phyloP scores from a whole-genome alignment of 2,797 vertebrate species.

The Trichosurus vulpecula region DNA sequence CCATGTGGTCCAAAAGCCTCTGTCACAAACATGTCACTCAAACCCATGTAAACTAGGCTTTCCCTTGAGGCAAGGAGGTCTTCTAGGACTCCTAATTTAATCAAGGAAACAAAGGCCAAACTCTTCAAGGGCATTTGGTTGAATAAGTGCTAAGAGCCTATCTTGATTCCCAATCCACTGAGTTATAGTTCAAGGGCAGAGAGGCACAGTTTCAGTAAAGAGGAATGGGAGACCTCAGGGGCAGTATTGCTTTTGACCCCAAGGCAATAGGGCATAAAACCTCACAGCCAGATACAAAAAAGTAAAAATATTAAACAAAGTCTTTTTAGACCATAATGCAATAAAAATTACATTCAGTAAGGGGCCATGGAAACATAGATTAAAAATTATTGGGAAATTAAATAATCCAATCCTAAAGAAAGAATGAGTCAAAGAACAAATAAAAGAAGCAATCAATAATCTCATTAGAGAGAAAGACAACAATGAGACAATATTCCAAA shows the following conservation, averaged over 20 bases:
- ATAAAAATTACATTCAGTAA: neutral
- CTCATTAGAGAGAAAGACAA: neutral
- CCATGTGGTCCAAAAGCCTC: too few species aligned
- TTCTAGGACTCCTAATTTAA: too few species aligned
- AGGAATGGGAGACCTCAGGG: neutral
- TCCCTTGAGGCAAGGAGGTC: too few species aligned
- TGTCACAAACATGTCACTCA: too few species aligned
- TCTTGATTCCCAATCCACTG: too few species aligned
- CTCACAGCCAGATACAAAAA: neutral
- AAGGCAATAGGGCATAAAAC: neutral
- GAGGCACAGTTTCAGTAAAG: neutral
- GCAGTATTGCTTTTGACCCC: neutral
- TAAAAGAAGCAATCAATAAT: neutral
- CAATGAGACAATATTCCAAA: neutral
- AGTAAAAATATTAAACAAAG: neutral
- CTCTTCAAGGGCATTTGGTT: too few species aligned
- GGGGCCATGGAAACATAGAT: neutral
- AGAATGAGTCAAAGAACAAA: neutral
- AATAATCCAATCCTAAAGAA: neutral
- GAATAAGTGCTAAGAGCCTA: too few species aligned
- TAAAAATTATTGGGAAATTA: neutral
- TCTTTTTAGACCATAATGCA: neutral
- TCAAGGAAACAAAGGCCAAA: too few species aligned
- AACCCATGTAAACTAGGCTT: too few species aligned
- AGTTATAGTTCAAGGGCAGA: neutral